phyloP scores from a whole-genome alignment of 2,888 invertebrate genomes.

The Heliconius hortense region DNA sequence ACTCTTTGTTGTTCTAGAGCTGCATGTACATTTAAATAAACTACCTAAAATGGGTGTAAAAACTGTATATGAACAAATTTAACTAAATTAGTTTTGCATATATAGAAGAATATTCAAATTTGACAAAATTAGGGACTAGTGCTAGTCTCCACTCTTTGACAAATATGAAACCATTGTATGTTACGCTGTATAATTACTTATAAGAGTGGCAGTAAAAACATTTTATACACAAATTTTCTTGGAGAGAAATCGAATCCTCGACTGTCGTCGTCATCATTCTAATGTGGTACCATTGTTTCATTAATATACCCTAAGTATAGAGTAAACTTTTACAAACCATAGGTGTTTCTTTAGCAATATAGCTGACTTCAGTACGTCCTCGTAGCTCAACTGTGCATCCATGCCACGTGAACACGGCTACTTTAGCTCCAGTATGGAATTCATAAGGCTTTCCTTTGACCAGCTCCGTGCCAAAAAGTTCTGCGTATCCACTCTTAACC shows the following conservation, averaged over 20 bases:
- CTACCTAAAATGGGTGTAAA: slow-evolving; percentile 70
- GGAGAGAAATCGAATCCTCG: neutral
- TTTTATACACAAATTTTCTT: neutral
- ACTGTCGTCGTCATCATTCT: neutral
- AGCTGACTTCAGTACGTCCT: slow-evolving; percentile 96
- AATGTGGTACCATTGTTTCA: neutral
- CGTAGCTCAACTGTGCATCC: slow-evolving; percentile 93
- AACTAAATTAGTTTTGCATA: neutral
- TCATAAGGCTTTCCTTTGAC: slow-evolving; percentile 95
- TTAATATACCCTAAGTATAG: no score
- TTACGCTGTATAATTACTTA: neutral
- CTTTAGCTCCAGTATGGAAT: slow-evolving; percentile 94
- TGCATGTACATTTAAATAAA: slow-evolving; percentile 97
- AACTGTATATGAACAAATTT: neutral
- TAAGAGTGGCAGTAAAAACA: neutral
- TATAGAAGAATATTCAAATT: no score
- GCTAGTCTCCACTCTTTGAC: neutral
- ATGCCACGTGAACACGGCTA: slow-evolving; percentile 98
- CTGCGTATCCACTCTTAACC: slow-evolving; percentile 94
- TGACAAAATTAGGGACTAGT: no score
- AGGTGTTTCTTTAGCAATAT: slow-evolving; percentile 97
- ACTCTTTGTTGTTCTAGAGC: slow-evolving; percentile 94
- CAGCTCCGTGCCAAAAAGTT: slow-evolving; percentile 98
- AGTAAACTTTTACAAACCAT: slow-evolving; percentile 84
- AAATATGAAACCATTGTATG: neutral